Conservation (phyloP, 2,888 invertebrate species). For the Carabus problematicus region DNA sequence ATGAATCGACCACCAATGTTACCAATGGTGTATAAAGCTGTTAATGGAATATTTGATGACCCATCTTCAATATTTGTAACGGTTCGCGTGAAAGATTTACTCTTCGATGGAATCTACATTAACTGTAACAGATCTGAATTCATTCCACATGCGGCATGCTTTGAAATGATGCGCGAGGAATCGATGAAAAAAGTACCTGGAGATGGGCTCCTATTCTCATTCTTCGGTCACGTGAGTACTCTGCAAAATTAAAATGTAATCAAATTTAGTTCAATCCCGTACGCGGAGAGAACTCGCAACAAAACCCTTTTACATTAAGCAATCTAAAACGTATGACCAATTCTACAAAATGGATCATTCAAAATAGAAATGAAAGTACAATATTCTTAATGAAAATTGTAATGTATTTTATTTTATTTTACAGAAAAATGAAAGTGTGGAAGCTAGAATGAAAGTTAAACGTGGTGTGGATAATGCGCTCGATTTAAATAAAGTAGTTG, state of each 20-base stretch:
- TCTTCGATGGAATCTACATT: slow-evolving; percentile 36
- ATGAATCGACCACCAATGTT: slow-evolving; percentile 29
- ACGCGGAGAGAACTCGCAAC: neutral
- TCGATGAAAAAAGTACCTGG: slow-evolving; percentile 23
- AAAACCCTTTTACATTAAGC: neutral
- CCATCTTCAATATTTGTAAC: slow-evolving; percentile 36
- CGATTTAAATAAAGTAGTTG: slow-evolving; percentile 38
- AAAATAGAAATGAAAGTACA: neutral
- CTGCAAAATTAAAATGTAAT: neutral
- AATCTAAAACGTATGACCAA: neutral
- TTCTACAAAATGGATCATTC: too few relatives aligned
- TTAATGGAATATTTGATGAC: slow-evolving; percentile 38
- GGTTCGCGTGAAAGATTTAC: slow-evolving; percentile 30
- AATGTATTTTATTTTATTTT: neutral
- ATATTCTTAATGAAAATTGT: neutral
- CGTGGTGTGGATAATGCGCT: slow-evolving; percentile 29
- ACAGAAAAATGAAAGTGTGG: slow-evolving; percentile 39
- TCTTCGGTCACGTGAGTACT: slow-evolving; percentile 38
- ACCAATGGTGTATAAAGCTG: slow-evolving; percentile 31
- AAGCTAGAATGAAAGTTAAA: slow-evolving; percentile 39
- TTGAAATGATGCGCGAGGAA: slow-evolving; percentile 34
- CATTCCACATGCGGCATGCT: slow-evolving; percentile 36
- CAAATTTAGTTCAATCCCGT: neutral
- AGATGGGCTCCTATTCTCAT: slow-evolving; percentile 28
- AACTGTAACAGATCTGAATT: slow-evolving; percentile 37